Evolutionary conservation across 1,140 invertebrate genomes (phyloP).

Genomic region (Ostrea edulis): DNA sequence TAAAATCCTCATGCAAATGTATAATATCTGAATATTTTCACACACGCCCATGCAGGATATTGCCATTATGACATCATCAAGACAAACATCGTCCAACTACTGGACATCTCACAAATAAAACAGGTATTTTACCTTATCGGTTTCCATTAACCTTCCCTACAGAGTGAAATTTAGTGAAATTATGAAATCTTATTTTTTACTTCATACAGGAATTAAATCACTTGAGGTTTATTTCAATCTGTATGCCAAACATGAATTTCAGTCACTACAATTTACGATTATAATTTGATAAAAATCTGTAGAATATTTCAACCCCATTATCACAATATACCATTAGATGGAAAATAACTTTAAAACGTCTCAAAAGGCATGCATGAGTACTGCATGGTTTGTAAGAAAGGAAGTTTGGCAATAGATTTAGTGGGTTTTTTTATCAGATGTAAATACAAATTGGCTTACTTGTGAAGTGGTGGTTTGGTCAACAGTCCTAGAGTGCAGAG

Average conservation of each 20-base stretch:
- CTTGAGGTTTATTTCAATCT: background rate
- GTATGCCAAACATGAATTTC: background rate
- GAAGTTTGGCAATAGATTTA: background rate
- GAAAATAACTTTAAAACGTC: background rate
- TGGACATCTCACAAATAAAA: background rate
- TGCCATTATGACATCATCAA: background rate
- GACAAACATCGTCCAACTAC: background rate
- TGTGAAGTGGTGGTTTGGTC: conserved; percentile 71
- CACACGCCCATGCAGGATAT: conserved; percentile 18
- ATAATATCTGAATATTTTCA: background rate
- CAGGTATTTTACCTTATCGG: conserved; percentile 69
- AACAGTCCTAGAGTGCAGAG: conserved; percentile 68
- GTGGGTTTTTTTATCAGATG: conserved; percentile 3
- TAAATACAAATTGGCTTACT: conserved; percentile 55
- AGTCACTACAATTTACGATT: background rate
- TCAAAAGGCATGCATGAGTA: background rate
- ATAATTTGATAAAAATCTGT: too few species aligned
- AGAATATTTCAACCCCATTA: too few species aligned
- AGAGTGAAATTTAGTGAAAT: conserved; percentile 33
- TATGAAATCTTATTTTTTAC: background rate
- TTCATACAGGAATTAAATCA: background rate
- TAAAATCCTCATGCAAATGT: background rate
- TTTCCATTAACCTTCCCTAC: conserved; percentile 69
- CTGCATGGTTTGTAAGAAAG: background rate
- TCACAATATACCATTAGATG: background rate